phyloP scores from a whole-genome alignment of 2,113 vertebrate species.

The Poecilia latipinna region DNA sequence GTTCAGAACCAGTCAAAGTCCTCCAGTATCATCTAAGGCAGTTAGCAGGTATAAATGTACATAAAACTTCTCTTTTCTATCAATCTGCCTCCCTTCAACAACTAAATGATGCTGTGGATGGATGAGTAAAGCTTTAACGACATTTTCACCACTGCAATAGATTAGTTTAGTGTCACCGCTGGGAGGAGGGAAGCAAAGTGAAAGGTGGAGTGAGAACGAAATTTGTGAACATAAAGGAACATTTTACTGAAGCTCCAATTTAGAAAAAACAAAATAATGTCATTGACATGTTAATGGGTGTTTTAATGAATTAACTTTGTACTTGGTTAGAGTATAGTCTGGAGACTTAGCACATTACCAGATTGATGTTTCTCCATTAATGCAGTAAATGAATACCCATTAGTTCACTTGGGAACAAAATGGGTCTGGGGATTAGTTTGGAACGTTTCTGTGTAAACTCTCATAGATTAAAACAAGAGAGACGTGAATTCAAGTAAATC shows the following conservation, averaged over 20 bases:
- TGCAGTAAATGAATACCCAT: conserved; percentile 43
- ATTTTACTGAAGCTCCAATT: conserved; percentile 34
- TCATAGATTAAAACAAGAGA: no score
- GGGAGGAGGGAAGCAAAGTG: background rate
- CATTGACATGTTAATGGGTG: conserved; percentile 44
- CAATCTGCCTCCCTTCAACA: no score
- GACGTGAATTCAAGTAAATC: no score
- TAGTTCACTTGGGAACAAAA: conserved; percentile 31
- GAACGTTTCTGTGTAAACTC: no score
- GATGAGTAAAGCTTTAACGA: no score
- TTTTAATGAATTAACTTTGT: conserved; percentile 47
- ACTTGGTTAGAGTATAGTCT: conserved; percentile 30
- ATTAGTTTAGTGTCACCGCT: conserved; percentile 11
- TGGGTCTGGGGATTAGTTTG: conserved; percentile 6
- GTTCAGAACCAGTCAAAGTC: no score
- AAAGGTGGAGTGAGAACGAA: conserved; percentile 27
- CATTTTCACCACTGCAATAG: background rate
- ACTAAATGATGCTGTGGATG: no score
- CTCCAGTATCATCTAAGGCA: no score
- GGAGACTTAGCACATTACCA: conserved; percentile 18
- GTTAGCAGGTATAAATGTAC: no score
- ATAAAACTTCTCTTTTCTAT: no score
- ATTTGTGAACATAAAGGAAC: conserved; percentile 6
- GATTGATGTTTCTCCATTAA: conserved; percentile 61
- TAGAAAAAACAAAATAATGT: conserved; percentile 35